phyloP scores from a whole-genome alignment of 2,113 vertebrate species.

The Brachyistius frenatus region DNA sequence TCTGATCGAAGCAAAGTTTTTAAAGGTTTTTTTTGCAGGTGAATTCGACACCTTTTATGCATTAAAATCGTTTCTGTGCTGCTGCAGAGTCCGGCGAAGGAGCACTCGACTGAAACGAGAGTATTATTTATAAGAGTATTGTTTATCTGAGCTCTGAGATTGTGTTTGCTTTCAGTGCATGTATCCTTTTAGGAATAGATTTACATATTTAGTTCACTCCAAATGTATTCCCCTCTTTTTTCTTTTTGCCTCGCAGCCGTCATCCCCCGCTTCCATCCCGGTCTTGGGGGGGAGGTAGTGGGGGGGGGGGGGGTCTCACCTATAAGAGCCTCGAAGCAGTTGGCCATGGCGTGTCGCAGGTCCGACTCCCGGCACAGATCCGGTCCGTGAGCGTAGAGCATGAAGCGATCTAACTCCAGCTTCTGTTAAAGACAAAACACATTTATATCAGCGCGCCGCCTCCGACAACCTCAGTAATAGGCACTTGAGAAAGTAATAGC shows the following conservation, averaged over 20 bases:
- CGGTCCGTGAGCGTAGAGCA: slow-evolving; percentile 98
- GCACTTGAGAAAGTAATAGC: slow-evolving; percentile 57
- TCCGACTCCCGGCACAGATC: slow-evolving; percentile 98
- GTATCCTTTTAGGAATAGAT: slow-evolving; percentile 48
- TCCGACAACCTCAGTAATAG: slow-evolving; percentile 38
- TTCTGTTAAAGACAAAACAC: slow-evolving; percentile 86
- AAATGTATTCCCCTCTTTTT: background rate
- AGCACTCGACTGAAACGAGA: background rate
- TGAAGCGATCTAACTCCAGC: slow-evolving; percentile 97
- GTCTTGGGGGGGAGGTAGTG: background rate
- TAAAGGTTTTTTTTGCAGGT: background rate
- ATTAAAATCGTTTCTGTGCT: background rate
- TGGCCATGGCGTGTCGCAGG: slow-evolving; percentile 98
- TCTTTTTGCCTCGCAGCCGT: background rate
- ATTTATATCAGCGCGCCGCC: slow-evolving; percentile 31
- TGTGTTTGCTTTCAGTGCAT: slow-evolving; percentile 42
- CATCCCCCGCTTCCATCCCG: accelerated
- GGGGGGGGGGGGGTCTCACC: slow-evolving; percentile 81
- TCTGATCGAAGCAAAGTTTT: too few species aligned
- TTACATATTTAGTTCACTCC: slow-evolving; percentile 43
- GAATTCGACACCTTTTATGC: slow-evolving; percentile 16
- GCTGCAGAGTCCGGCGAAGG: slow-evolving; percentile 24
- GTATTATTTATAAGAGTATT: slow-evolving; percentile 8
- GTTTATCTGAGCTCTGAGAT: slow-evolving; percentile 4
- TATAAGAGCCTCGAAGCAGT: slow-evolving; percentile 99